phyloP scores from a whole-genome alignment of 1,140 invertebrate species.

The Adoxophyes honmai region DNA sequence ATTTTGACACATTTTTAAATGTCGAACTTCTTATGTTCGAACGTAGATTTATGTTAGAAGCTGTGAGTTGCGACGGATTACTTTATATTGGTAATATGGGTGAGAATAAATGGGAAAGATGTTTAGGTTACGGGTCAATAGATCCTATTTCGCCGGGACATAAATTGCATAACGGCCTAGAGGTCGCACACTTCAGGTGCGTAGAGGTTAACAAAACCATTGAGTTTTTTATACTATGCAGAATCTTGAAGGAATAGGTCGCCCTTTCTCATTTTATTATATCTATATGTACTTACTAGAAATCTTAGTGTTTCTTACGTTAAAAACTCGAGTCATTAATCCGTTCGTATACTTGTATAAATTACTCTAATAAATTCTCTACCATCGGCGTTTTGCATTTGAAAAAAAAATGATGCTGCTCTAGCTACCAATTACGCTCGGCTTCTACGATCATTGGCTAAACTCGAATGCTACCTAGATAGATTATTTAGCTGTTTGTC shows the following conservation, averaged over 20 bases:
- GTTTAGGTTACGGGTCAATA: conserved; percentile 67
- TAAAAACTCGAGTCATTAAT: too few species aligned
- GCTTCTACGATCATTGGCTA: too few species aligned
- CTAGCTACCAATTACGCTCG: too few species aligned
- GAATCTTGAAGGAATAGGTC: too few species aligned
- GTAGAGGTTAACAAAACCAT: conserved; percentile 64
- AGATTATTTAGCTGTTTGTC: too few species aligned
- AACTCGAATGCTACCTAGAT: too few species aligned
- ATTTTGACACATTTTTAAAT: conserved; percentile 68
- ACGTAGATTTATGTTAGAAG: conserved; percentile 68
- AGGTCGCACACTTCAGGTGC: conserved; percentile 52
- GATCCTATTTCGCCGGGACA: conserved; percentile 43
- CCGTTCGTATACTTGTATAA: too few species aligned
- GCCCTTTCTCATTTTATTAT: background rate
- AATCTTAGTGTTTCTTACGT: too few species aligned
- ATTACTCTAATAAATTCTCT: too few species aligned
- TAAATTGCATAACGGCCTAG: conserved; percentile 58
- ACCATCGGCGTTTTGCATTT: too few species aligned
- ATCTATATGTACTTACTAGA: background rate
- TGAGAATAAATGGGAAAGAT: conserved; percentile 52
- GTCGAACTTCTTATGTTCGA: conserved; percentile 58
- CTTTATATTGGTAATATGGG: conserved; percentile 37
- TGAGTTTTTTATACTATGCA: too few species aligned
- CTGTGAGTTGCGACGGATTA: conserved; percentile 25
- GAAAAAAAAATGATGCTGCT: too few species aligned